phyloP scores from a whole-genome alignment of 2,888 invertebrate species.

The Teleiodes luculella region DNA sequence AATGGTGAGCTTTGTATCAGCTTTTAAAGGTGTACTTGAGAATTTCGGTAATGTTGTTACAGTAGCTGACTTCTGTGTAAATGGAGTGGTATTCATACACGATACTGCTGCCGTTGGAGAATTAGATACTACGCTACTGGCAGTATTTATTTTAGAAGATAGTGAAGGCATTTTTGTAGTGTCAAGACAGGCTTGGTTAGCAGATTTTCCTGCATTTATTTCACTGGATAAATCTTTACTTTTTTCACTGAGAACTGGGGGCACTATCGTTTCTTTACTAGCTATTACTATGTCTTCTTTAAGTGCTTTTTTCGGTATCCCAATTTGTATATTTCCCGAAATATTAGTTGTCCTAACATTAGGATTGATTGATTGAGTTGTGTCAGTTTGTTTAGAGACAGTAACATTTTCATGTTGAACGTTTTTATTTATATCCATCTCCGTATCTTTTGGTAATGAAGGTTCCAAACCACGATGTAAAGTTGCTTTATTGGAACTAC shows the following conservation, averaged over 20 bases:
- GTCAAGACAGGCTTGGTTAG: no score
- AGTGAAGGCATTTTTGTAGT: neutral
- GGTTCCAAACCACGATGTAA: neutral
- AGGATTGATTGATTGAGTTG: neutral
- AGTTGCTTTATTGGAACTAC: neutral
- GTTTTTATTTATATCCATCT: conserved; percentile 16
- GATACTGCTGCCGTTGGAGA: neutral
- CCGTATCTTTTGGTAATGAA: neutral
- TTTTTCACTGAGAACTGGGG: conserved; percentile 2
- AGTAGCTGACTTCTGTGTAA: neutral
- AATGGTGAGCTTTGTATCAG: neutral
- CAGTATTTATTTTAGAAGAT: neutral
- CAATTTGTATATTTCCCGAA: conserved; percentile 37
- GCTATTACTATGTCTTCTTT: conserved; percentile 25
- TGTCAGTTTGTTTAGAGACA: neutral
- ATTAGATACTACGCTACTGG: neutral
- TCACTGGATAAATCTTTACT: conserved; percentile 14
- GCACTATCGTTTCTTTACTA: neutral
- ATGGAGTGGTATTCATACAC: neutral
- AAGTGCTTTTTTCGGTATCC: conserved; percentile 42
- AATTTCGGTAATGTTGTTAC: neutral
- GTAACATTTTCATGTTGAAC: neutral
- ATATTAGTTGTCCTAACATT: conserved; percentile 16
- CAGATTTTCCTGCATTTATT: neutral
- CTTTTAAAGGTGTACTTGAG: neutral